Conservation (phyloP, 1,140 invertebrate genomes). For the Carposina sasakii region DNA sequence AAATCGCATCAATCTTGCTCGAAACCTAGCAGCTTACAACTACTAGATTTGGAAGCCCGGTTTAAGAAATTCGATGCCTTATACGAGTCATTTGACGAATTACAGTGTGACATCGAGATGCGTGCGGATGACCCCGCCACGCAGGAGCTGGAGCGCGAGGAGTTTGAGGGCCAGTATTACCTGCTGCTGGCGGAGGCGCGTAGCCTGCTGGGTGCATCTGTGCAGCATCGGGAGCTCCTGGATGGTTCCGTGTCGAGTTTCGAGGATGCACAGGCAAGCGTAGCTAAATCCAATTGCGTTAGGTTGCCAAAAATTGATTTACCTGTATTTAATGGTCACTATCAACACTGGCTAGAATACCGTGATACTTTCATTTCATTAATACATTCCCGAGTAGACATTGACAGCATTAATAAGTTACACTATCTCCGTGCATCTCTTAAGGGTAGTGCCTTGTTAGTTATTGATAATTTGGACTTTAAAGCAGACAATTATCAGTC, state of each 20-base stretch:
- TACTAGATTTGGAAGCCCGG: background rate
- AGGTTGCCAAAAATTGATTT: conserved; percentile 1
- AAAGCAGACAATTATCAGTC: conserved; percentile 3
- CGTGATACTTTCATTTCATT: conserved; percentile 6
- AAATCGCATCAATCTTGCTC: background rate
- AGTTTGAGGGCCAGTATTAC: background rate
- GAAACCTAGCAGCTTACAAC: background rate
- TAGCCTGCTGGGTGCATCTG: background rate
- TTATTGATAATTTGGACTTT: conserved; percentile 5
- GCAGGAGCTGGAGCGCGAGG: background rate
- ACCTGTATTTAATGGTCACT: background rate
- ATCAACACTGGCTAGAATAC: conserved; percentile 4
- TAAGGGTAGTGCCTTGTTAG: background rate
- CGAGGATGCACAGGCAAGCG: background rate
- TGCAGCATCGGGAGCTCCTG: background rate
- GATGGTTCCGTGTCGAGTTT: background rate
- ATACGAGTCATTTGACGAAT: background rate
- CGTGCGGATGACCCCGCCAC: background rate
- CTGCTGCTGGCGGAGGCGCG: background rate
- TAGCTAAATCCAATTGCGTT: background rate
- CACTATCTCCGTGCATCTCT: conserved; percentile 6
- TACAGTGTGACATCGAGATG: conserved; percentile 2
- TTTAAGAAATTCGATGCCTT: background rate
- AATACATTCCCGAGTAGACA: background rate
- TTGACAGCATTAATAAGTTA: conserved; percentile 1